Evolutionary conservation across 2,797 vertebrate genomes (phyloP).

Genomic region (Typhlichthys subterraneus): DNA sequence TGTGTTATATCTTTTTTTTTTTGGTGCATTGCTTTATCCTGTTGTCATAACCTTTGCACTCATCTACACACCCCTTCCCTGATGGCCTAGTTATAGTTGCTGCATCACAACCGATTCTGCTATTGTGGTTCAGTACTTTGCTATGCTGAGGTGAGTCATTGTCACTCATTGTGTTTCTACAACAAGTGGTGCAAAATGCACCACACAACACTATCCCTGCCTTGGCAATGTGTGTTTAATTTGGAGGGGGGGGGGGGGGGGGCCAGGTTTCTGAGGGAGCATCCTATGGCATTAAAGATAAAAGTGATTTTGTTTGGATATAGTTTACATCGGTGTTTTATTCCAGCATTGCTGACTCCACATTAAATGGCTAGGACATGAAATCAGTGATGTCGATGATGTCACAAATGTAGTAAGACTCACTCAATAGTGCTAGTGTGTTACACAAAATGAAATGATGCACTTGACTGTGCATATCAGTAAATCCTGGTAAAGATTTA

Average conservation of each 20-base stretch:
- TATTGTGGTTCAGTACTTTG: conserved; percentile 45
- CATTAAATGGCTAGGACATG: background rate
- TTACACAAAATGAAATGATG: background rate
- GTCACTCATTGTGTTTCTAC: conserved; percentile 25
- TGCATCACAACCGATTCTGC: conserved; percentile 66
- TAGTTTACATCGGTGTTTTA: too few species aligned
- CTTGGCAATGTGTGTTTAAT: too few species aligned
- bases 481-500: conserved; percentile 10
- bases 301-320: too few species aligned
- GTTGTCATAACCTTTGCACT: background rate
- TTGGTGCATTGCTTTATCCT: background rate
- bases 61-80: conserved; percentile 7
- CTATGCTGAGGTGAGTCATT: conserved; percentile 71
- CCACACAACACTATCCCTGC: too few species aligned
- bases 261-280: too few species aligned
- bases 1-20: conserved; percentile 26
- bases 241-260: too few species aligned
- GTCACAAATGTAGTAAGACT: conserved; percentile 25
- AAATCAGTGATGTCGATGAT: conserved; percentile 7
- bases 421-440: background rate
- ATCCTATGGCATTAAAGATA: background rate
- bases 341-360: too few species aligned
- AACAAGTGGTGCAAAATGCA: too few species aligned
- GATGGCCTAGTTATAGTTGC: conserved; percentile 77
- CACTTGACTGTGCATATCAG: conserved; percentile 1